Evolutionary conservation across 2,888 invertebrate genomes (phyloP), one percentile per base, ranked within the genome.

Genomic region (Mythimna pallens): DNA sequence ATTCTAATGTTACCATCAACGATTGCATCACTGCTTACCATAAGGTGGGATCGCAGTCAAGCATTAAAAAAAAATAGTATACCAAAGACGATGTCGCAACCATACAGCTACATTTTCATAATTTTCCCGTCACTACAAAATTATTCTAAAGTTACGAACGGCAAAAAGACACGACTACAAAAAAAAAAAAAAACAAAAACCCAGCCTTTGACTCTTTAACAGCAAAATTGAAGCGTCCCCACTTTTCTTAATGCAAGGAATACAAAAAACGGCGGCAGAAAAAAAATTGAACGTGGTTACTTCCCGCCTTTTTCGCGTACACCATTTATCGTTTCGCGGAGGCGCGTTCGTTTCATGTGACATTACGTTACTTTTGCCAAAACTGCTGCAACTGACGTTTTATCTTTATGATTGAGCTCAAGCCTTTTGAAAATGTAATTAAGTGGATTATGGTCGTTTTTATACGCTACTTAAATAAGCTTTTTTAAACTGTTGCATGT

Each of bases 231-330:
- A 81, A 78, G 73, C 69, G 34, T 61, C 71, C 66, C 64, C 36
- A 71, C 64, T 81, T 25, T 83, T 76, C 78, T 78, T 79, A 74
- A 62, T 66, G 73, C 76, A 64, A 57, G 34, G 63, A 76, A 77
- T 80, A 70, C 69, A 65, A 54, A 67, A 73, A 52, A 57, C 40
- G 57, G n/a, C 40, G 20, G 47, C 7, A 62, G 76, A 79, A 78
- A 80, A 75, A 58, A 59, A 62, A 80, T 58, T 62, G 17, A 83
- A 83, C 76, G 82, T 85, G 86, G 85, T 82, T 34, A 78, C 43
- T 73, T 76, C 80, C 86, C 86, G 85, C 86, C 86, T 73, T 85
- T 86, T 85, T 65, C 79, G 43, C 86, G 86, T 86, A 76, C 67
- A 22, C 82, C 76, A 84, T 86, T 83, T 78, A 82, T 84, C 76